phyloP scores from a whole-genome alignment of 2,888 invertebrate genomes.

The Cyclophora albipunctata region DNA sequence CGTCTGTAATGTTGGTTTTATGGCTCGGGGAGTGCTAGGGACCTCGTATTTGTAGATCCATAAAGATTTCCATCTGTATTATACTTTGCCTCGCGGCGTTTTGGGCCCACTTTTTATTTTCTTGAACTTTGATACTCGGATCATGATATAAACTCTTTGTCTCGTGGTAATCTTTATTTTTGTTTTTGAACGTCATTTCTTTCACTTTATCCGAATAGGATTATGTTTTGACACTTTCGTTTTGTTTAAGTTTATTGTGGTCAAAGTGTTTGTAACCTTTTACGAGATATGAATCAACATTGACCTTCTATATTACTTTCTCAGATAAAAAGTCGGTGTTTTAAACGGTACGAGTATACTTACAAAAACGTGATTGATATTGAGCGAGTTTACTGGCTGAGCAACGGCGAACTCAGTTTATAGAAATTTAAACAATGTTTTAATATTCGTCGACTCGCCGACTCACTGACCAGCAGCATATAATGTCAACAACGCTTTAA shows the following conservation, averaged over 20 bases:
- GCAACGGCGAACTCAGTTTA: too few species aligned
- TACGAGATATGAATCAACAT: too few species aligned
- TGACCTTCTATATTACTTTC: too few species aligned
- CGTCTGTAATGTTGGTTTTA: slow-evolving; percentile 37
- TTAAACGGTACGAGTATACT: too few species aligned
- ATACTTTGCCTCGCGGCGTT: slow-evolving; percentile 16
- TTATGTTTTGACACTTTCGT: neutral
- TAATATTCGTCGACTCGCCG: too few species aligned
- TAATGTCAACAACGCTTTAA: too few species aligned
- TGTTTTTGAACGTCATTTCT: neutral
- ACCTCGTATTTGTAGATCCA: slow-evolving; percentile 21
- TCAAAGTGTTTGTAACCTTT: neutral
- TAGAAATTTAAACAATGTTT: too few species aligned
- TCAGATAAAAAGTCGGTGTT: too few species aligned
- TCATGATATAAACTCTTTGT: slow-evolving; percentile 7
- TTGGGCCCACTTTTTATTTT: slow-evolving; percentile 14
- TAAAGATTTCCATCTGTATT: slow-evolving; percentile 27
- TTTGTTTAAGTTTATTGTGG: neutral
- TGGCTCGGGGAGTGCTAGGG: slow-evolving; percentile 21
- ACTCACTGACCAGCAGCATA: too few species aligned
- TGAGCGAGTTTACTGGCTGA: too few species aligned
- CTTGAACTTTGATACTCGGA: slow-evolving; percentile 7
- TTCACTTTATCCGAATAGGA: neutral
- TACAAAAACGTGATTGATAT: too few species aligned
- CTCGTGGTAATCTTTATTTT: slow-evolving; percentile 2